These are phyloP conservation scores for Rhaphigaster nebulosa DNA, from an alignment of 2,888 invertebrate species.

Conservation along the genomic window DNA sequence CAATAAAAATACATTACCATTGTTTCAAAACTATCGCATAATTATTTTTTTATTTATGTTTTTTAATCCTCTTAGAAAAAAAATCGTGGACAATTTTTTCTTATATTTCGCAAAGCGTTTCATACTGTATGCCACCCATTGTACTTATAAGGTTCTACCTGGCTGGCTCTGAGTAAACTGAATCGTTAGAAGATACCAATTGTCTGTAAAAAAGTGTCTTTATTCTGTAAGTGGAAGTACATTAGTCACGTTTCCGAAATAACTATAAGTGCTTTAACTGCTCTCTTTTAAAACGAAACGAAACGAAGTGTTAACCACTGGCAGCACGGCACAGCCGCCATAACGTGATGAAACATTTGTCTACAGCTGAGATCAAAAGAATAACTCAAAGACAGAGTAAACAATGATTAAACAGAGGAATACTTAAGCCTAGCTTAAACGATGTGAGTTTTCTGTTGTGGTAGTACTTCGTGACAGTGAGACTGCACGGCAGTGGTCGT, in stretches of 20 bases:
- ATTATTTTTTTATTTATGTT: too few relatives aligned
- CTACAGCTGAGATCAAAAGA: not conserved
- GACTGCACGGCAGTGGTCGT: too few relatives aligned
- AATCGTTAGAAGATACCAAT: conserved; percentile 18
- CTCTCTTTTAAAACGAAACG: not conserved
- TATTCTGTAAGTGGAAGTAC: not conserved
- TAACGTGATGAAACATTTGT: not conserved
- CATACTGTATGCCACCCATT: not conserved
- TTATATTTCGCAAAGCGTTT: not conserved
- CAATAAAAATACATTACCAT: too few relatives aligned
- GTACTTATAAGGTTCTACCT: not conserved
- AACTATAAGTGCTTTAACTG: conserved; percentile 19
- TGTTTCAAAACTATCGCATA: too few relatives aligned
- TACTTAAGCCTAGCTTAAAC: too few relatives aligned
- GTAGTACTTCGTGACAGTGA: too few relatives aligned
- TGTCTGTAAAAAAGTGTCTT: not conserved
- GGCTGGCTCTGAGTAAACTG: not conserved
- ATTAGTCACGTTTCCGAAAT: conserved; percentile 10
- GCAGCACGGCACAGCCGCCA: not conserved
- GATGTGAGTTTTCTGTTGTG: too few relatives aligned
- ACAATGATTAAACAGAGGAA: not conserved
- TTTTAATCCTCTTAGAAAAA: not conserved
- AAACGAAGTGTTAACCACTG: not conserved
- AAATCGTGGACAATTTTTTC: not conserved
- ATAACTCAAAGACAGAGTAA: too few relatives aligned